A percentile compares a stretch with the other conserved stretches of the same genome.
These are phyloP conservation scores for Petrocephalus schoutedeni DNA, from an alignment of 2,797 vertebrate genomes.

Conservation along the genomic window DNA sequence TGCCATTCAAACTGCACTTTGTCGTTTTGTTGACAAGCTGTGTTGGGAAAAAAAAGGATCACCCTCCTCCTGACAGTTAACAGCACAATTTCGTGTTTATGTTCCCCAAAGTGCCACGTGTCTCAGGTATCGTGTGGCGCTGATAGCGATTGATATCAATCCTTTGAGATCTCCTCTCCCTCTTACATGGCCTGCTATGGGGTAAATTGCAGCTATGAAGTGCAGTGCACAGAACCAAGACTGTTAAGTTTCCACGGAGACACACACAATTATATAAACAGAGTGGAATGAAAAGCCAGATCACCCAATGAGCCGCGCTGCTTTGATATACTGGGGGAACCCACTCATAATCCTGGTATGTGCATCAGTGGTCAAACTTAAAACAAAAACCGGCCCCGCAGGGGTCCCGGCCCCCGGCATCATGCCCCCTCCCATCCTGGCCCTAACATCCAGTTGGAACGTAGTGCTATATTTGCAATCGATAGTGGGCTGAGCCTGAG, in stretches of 20 bases:
- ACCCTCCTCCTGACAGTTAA: slow-evolving; percentile 28
- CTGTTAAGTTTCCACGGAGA: background rate
- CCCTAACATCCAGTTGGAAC: slow-evolving; percentile 23
- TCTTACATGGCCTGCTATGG: background rate
- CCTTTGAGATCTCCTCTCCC: background rate
- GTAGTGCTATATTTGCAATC: slow-evolving; percentile 11
- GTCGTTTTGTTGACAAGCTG: slow-evolving; percentile 6
- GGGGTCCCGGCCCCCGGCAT: background rate
- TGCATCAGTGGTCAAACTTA: background rate
- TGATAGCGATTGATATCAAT: slow-evolving; percentile 9
- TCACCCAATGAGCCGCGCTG: background rate
- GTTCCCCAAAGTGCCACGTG: background rate
- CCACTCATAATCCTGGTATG: background rate
- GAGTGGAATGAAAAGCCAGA: background rate
- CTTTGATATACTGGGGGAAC: background rate
- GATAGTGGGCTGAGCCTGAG: background rate
- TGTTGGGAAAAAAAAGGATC: slow-evolving; percentile 2
- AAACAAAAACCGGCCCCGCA: background rate
- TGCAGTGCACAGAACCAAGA: background rate
- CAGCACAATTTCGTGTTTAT: slow-evolving; percentile 29
- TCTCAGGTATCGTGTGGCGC: background rate
- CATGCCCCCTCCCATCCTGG: background rate
- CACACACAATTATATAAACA: background rate
- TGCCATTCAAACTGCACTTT: background rate
- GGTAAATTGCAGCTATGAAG: background rate